A percentile compares a stretch with the other conserved stretches of the same genome.
Evolutionary conservation across 2,888 invertebrate species (phyloP).

Genomic region (Ectropis crepuscularia): DNA sequence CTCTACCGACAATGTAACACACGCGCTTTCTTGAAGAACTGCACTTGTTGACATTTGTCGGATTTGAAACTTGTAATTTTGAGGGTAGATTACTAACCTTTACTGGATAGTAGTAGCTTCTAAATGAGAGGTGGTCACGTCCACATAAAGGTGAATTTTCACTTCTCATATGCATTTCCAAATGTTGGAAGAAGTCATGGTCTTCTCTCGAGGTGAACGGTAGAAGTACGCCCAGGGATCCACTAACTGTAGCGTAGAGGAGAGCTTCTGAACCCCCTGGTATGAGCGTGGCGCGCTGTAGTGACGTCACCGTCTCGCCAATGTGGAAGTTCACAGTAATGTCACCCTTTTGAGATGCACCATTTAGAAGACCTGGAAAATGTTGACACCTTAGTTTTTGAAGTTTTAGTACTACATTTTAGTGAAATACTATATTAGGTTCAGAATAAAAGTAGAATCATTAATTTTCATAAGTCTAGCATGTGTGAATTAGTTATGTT

Average conservation of each 20-base stretch:
- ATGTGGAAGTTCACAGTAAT: slow-evolving; percentile 96
- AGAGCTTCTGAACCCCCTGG: slow-evolving; percentile 99
- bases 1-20: slow-evolving; percentile 82
- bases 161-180: slow-evolving; percentile 99
- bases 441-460: slow-evolving; percentile 73
- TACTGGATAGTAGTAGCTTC: slow-evolving; percentile 98
- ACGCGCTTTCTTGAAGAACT: slow-evolving; percentile 47
- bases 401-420: neutral
- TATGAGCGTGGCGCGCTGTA: slow-evolving; percentile 97
- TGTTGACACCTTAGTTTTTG: neutral
- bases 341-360: slow-evolving; percentile 99
- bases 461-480: slow-evolving; percentile 83
- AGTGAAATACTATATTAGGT: neutral
- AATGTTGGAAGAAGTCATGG: slow-evolving; percentile 99
- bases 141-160: slow-evolving; percentile 98
- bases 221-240: slow-evolving; percentile 96
- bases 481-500: slow-evolving; percentile 73
- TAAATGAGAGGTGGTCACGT: slow-evolving; percentile 97
- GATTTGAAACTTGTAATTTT: slow-evolving; percentile 21
- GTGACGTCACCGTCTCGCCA: slow-evolving; percentile 97
- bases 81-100: slow-evolving; percentile 85
- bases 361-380: slow-evolving; percentile 92
- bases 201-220: slow-evolving; percentile 98
- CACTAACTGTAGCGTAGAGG: slow-evolving; percentile 97
- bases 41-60: slow-evolving; percentile 79